phyloP scores from a whole-genome alignment of 2,888 invertebrate genomes.

The Apodemia mormo region DNA sequence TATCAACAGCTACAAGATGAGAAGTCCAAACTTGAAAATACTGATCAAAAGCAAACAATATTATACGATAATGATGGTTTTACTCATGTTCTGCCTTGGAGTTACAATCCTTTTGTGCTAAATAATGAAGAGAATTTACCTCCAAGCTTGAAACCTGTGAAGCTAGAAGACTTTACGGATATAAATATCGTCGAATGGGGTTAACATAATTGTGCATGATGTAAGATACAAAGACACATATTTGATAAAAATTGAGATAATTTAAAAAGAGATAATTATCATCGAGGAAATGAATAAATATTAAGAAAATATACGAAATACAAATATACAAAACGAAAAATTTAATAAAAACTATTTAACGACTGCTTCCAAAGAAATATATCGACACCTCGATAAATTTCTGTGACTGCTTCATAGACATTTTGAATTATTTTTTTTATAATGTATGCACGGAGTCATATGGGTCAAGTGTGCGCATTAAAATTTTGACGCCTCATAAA shows the following conservation, averaged over 20 bases:
- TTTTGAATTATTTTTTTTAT: no score
- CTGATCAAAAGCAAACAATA: constrained; percentile 45
- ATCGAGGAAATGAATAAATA: no score
- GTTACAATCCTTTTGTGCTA: constrained; percentile 72
- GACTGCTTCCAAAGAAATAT: no score
- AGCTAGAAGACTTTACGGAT: constrained; percentile 73
- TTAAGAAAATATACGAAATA: no score
- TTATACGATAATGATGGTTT: constrained; percentile 60
- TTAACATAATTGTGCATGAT: constrained; percentile 29
- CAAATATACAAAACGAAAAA: no score
- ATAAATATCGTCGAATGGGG: constrained; percentile 82
- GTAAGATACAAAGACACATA: no score
- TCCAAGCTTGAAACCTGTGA: constrained; percentile 82
- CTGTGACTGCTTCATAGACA: no score
- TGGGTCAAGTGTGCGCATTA: not conserved
- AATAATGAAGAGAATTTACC: constrained; percentile 75
- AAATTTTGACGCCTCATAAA: not conserved
- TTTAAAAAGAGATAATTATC: no score
- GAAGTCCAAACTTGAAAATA: constrained; percentile 42
- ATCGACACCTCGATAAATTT: no score
- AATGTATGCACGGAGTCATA: no score
- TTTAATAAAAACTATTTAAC: no score
- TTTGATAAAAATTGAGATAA: no score
- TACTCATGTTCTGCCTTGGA: constrained; percentile 78
- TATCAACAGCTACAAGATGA: constrained; percentile 57